Percentiles rank a stretch among this genome's conserved stretches.
Conservation (phyloP, 2,113 vertebrate genomes). For the Hemicordylus capensis region DNA sequence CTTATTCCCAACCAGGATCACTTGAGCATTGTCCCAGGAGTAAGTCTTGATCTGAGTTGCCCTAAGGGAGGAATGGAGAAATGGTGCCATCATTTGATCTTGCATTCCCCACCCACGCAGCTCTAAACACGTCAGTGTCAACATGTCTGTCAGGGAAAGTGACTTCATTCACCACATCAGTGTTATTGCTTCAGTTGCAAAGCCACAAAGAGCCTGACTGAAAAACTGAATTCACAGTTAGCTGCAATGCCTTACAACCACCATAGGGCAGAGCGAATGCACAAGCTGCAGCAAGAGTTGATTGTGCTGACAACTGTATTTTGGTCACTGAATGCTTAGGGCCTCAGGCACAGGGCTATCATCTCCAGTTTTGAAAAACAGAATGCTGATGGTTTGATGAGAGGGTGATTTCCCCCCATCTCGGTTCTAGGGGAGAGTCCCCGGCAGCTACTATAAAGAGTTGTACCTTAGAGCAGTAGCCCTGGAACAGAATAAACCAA, state of each 20-base stretch:
- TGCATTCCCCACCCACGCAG: neutral
- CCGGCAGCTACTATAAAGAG: too few species aligned
- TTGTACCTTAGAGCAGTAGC: too few species aligned
- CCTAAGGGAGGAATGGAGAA: conserved; percentile 63
- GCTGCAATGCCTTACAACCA: neutral
- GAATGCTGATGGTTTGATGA: neutral
- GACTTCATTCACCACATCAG: neutral
- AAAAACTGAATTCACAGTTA: neutral
- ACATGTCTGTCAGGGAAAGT: too few species aligned
- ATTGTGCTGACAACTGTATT: too few species aligned
- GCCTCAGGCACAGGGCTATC: too few species aligned
- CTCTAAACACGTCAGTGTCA: neutral
- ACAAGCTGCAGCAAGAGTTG: too few species aligned
- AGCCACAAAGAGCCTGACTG: too few species aligned
- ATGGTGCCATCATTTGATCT: neutral
- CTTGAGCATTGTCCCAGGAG: conserved; percentile 88
- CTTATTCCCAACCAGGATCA: conserved; percentile 86
- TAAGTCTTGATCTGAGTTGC: conserved; percentile 89
- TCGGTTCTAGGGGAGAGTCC: neutral
- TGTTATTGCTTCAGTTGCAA: neutral
- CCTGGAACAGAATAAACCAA: too few species aligned
- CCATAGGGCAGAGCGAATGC: neutral
- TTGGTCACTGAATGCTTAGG: too few species aligned
- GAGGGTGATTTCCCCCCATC: neutral
- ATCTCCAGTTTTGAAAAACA: neutral